Evolutionary conservation across 2,888 invertebrate species (phyloP), one percentile per base, ranked within the genome.

Genomic region (Mamestra brassicae): DNA sequence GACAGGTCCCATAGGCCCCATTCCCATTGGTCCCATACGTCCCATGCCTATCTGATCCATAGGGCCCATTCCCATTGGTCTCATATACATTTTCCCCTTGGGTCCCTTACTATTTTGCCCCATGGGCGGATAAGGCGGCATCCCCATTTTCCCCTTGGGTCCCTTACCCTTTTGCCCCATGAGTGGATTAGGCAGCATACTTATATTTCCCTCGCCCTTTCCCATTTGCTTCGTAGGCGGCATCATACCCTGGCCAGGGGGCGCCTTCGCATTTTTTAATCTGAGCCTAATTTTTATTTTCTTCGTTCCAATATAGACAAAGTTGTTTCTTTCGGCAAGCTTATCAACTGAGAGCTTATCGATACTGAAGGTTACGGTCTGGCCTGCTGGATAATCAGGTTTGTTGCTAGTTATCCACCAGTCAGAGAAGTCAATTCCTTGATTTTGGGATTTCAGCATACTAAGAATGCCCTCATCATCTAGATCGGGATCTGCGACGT

Each of bases 271-370:
- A 11, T 50, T 55, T 38, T 65, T 69, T n/a, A 4, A 5, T 34
- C 10, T 71, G 0, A 81, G 11, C 38, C 71, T 58, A 3, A 82
- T 67, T 75, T 79, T 78, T 0, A 70, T 79, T 75, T 71, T 83
- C 62, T 63, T 72, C 0, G 10, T 4, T 11, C 75, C 79, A 10
- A 83, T 7, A 8, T 15, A 68, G 4, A 82, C 26, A 54, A 5
- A 26, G 69, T 38, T 26, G 8, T 79, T 58, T 26, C 17, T 75
- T 17, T 71, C 67, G 5, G 38, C 47, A 54, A 82, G 83, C 8
- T 36, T 38, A 58, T 72, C 45, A n/a, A 73, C 4, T 34, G 82
- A 72, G 0, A 1, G 2, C 10, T 42, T 7, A 54, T 58, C 67
- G 7, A 82, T 54, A 36, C 0, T 26, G 54, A 82, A 82, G n/a